phyloP scores from a whole-genome alignment of 2,888 invertebrate species.

The Eupelmus urozonus region DNA sequence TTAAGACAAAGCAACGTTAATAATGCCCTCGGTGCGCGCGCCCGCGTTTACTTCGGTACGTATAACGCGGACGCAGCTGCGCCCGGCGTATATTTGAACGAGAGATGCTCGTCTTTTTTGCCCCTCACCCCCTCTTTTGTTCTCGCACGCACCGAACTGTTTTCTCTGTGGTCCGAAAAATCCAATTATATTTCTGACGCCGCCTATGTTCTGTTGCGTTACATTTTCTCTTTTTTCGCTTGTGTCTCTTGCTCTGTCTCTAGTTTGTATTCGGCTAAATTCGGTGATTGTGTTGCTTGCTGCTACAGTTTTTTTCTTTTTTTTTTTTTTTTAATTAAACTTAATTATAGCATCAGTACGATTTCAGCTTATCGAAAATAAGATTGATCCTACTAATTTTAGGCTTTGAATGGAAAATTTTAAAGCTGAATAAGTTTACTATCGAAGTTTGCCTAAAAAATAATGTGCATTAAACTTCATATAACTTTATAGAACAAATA shows the following conservation, averaged over 20 bases:
- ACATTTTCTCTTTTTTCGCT: neutral
- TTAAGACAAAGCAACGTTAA: constrained; percentile 59
- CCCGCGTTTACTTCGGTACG: neutral
- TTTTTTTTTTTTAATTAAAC: neutral
- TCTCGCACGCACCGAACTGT: constrained; percentile 15
- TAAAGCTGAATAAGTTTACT: too few species aligned
- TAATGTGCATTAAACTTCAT: too few species aligned
- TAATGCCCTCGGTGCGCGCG: constrained; percentile 33
- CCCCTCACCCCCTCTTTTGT: neutral
- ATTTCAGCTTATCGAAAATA: too few species aligned
- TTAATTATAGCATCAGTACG: too few species aligned
- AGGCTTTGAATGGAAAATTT: too few species aligned
- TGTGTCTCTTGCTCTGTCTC: neutral
- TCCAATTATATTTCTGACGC: constrained; percentile 51
- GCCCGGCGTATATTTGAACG: constrained; percentile 44
- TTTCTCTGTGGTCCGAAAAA: constrained; percentile 46
- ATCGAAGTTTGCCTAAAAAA: too few species aligned
- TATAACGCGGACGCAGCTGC: constrained; percentile 38
- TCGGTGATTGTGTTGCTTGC: too few species aligned
- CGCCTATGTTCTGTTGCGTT: neutral
- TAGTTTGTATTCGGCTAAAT: neutral
- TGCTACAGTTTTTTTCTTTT: neutral
- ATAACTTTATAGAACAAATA: too few species aligned
- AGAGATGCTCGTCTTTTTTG: constrained; percentile 3
- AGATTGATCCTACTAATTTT: too few species aligned